phyloP scores from a whole-genome alignment of 2,113 vertebrate species.

The Danio rerio region DNA sequence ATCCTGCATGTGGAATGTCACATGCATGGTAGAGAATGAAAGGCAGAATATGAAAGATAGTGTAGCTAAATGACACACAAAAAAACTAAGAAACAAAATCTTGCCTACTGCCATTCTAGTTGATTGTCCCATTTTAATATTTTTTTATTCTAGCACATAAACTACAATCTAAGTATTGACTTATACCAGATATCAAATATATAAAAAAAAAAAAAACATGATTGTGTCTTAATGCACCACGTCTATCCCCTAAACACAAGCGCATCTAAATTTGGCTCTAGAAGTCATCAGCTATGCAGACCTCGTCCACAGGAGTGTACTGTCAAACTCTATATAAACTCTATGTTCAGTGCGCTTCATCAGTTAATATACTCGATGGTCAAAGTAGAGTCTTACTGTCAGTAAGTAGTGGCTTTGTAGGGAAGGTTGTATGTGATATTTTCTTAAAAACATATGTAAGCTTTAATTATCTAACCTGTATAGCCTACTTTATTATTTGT shows the following conservation, averaged over 20 bases:
- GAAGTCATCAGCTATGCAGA: background rate
- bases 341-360: background rate
- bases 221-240: background rate
- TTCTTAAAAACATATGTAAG: background rate
- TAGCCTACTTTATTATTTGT: no score
- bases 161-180: background rate
- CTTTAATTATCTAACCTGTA: background rate
- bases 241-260: background rate
- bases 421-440: no score
- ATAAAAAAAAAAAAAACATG: background rate
- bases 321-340: constrained; percentile 22
- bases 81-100: background rate
- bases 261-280: constrained; percentile 6
- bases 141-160: background rate
- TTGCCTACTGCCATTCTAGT: background rate
- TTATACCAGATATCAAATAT: background rate
- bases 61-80: background rate
- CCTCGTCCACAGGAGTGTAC: background rate
- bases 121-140: background rate
- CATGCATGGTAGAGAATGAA: background rate
- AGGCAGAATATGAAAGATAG: background rate
- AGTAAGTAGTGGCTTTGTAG: background rate
- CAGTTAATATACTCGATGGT: background rate
- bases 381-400: background rate
- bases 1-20: background rate